phyloP scores from a whole-genome alignment of 1,140 invertebrate genomes.

The Temnothorax longispinosus region DNA sequence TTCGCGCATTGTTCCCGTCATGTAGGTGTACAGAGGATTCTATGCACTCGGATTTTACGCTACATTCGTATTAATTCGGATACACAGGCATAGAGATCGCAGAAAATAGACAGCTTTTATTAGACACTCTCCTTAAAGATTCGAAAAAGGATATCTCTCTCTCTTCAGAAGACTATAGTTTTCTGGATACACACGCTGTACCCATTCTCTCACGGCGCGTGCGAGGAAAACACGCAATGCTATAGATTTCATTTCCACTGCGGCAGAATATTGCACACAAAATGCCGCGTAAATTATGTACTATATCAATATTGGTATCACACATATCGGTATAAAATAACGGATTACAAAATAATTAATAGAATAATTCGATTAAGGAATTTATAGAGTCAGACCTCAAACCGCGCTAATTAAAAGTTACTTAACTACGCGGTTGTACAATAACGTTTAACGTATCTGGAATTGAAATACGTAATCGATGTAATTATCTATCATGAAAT shows the following conservation, averaged over 20 bases:
- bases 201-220: background rate
- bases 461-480: slow-evolving; percentile 10
- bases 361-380: slow-evolving; percentile 22
- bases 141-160: slow-evolving; percentile 46
- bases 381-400: background rate
- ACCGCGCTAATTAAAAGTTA: background rate
- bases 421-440: background rate
- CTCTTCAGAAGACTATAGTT: slow-evolving; percentile 34
- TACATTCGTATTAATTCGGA: slow-evolving; percentile 61
- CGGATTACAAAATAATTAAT: slow-evolving; percentile 11
- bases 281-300: slow-evolving; percentile 13
- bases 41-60: slow-evolving; percentile 32
- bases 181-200: background rate
- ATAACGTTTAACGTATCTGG: slow-evolving; percentile 7
- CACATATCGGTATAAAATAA: slow-evolving; percentile 29
- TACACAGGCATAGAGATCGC: slow-evolving; percentile 71
- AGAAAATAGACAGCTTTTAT: slow-evolving; percentile 65
- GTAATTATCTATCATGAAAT: background rate
- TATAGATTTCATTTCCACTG: slow-evolving; percentile 17
- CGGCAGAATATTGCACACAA: slow-evolving; percentile 16
- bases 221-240: background rate
- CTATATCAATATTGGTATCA: slow-evolving; percentile 13
- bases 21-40: background rate
- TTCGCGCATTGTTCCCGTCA: slow-evolving; percentile 38
- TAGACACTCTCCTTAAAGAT: slow-evolving; percentile 50